These are phyloP conservation scores for Rhodophaea formosa DNA, from an alignment of 2,888 invertebrate genomes.

Conservation along the genomic window DNA sequence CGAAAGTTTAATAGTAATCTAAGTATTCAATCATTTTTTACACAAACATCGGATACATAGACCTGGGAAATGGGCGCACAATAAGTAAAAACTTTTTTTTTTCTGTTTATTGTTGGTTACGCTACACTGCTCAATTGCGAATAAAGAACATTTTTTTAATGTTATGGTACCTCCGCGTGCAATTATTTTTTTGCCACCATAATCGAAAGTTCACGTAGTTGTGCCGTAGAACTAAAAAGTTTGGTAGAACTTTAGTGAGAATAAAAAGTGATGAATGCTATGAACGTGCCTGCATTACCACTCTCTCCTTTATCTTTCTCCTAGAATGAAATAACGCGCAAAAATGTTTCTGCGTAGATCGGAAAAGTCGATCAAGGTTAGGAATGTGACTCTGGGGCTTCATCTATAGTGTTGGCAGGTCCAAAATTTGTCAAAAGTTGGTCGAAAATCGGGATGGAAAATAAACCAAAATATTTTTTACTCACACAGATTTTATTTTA, in stretches of 20 bases:
- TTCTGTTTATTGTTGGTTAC: slow-evolving; percentile 34
- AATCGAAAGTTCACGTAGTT: slow-evolving; percentile 21
- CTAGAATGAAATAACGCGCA: too few relatives aligned
- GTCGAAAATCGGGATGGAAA: too few relatives aligned
- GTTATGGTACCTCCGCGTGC: slow-evolving; percentile 21
- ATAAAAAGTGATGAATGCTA: neutral
- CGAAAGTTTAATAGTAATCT: slow-evolving; percentile 38
- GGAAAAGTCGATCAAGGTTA: too few relatives aligned
- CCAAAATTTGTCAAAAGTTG: too few relatives aligned
- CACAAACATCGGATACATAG: slow-evolving; percentile 2
- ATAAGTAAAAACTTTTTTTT: slow-evolving; percentile 23
- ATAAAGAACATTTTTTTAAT: slow-evolving; percentile 24
- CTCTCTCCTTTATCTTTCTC: neutral
- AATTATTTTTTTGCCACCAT: slow-evolving; percentile 21
- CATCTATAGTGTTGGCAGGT: too few relatives aligned
- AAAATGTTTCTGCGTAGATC: too few relatives aligned
- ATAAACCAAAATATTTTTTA: too few relatives aligned
- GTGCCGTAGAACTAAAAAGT: neutral
- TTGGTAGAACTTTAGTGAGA: neutral
- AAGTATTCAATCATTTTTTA: slow-evolving; percentile 36
- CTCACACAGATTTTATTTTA: too few relatives aligned
- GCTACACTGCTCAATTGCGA: slow-evolving; percentile 34
- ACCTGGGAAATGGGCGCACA: slow-evolving; percentile 15
- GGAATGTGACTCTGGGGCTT: too few relatives aligned
- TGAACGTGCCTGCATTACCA: neutral